Evolutionary conservation across 23 tunicate species (phyloP), one percentile per base, ranked within the genome.

Genomic region (Trididemnum nubilum): DNA sequence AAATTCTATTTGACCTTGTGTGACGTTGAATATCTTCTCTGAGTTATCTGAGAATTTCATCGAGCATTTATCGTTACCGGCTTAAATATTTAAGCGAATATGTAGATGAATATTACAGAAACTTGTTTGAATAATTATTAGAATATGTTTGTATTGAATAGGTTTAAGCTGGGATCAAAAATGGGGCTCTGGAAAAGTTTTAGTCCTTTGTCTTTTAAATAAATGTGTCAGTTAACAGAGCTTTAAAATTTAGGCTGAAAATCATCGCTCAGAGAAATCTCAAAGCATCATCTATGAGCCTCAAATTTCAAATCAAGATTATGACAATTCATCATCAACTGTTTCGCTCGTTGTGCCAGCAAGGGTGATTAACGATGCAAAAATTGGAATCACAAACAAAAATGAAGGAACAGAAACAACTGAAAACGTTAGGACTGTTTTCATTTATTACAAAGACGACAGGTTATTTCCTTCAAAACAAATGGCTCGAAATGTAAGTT

Each of bases 401-500:
- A 61, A 61, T 61, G 5, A 3, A 3, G 28, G 26, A 61, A 61
- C 67, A n/a, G 29, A 3, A 24, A 12, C 26, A 26, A 49, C 12
- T 49, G 12, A 49, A 49, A n/a, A 61, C 3, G 7, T 67, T 33
- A 37, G 78, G 33, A 39, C 78, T 37, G 78, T 40, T 2, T 37
- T 73, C 29, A n/a, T 73, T 2, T 9, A 21, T 39, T 73, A 73
- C 58, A 73, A 40, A 39, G 28, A 37, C 57, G 32, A 73, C 5
- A 22, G 3, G 2, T 38, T 73, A 28, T 73, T 73, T 73, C 57
- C 78, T 2, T 38, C 57, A 2, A 25, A 73, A 18, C 35, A 38
- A 73, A 38, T 27, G 5, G 78, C 32, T 37, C 39, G 37, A 9
- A 73, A 73, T 38, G 78, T 73, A 39, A 38, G 78, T 21, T 33